A percentile compares a stretch with the other conserved stretches of the same genome.
These are phyloP conservation scores for Parotocinclus haroldoi DNA, from an alignment of 2,797 vertebrate species.

Conservation along the genomic window DNA sequence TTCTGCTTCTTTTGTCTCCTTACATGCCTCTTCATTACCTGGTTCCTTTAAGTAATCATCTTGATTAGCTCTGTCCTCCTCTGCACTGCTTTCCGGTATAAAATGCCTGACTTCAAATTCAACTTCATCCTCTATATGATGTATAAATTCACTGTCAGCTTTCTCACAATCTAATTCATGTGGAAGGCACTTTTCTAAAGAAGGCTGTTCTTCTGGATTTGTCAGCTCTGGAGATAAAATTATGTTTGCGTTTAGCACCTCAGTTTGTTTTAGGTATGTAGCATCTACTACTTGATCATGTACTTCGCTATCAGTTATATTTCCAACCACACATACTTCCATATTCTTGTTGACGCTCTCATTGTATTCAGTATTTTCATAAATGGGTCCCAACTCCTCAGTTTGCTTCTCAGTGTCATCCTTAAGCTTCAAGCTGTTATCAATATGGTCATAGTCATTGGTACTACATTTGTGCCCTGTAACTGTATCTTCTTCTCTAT, in stretches of 20 bases:
- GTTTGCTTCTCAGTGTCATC: not conserved
- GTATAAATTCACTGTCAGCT: not conserved
- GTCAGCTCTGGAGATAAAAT: no score
- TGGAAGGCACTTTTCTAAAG: no score
- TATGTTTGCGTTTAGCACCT: no score
- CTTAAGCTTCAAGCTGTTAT: not conserved
- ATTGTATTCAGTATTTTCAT: no score
- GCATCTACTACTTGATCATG: no score
- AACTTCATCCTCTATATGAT: not conserved
- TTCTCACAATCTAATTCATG: not conserved
- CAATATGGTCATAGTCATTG: not conserved
- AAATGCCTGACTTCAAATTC: constrained; percentile 1
- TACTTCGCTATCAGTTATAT: no score
- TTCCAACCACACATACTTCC: no score
- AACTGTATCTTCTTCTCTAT: not conserved
- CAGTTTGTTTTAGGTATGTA: no score
- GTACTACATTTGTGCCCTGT: constrained; percentile 3
- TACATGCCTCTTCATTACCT: not conserved
- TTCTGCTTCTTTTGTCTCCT: not conserved
- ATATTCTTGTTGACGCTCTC: no score
- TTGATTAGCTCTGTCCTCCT: not conserved
- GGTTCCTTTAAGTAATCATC: not conserved
- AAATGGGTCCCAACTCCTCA: not conserved
- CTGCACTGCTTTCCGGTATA: not conserved
- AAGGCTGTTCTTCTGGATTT: no score